Evolutionary conservation across 2,888 invertebrate species (phyloP).

Genomic region (Cheilosia grossa): DNA sequence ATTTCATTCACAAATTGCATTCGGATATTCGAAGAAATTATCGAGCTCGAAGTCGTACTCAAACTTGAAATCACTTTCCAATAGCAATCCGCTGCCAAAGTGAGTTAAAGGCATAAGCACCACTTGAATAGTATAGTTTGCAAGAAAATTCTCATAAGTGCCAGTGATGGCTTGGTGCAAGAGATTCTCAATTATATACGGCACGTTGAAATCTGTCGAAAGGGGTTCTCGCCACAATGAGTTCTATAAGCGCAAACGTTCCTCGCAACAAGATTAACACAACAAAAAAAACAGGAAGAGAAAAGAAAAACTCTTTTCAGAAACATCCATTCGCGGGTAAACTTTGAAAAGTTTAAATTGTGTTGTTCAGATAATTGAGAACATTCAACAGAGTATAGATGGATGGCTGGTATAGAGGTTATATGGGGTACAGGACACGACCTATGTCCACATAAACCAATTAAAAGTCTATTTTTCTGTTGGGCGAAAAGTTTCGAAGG

Average conservation of each 20-base stretch:
- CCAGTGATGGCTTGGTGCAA: constrained; percentile 17
- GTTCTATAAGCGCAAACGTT: constrained; percentile 63
- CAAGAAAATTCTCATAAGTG: constrained; percentile 11
- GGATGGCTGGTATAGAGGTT: constrained; percentile 23
- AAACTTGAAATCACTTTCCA: constrained; percentile 7
- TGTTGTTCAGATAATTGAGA: constrained; percentile 73
- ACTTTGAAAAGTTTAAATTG: constrained; percentile 72
- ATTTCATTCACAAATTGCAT: constrained; percentile 71
- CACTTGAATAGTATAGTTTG: background rate
- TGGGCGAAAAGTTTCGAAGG: constrained; percentile 36
- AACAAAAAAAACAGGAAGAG: background rate
- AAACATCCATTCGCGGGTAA: constrained; percentile 59
- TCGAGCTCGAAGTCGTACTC: constrained; percentile 16
- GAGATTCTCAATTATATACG: constrained; percentile 53
- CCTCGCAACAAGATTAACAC: constrained; percentile 49
- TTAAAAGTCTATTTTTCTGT: constrained; percentile 68
- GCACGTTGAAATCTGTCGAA: constrained; percentile 57
- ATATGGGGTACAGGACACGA: constrained; percentile 1
- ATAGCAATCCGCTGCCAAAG: constrained; percentile 23
- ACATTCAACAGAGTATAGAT: constrained; percentile 53
- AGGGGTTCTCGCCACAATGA: constrained; percentile 10
- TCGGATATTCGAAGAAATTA: constrained; percentile 42
- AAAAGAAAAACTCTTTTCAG: constrained; percentile 12
- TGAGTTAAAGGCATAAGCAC: background rate
- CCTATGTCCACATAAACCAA: constrained; percentile 50